Evolutionary conservation across 2,888 invertebrate genomes (phyloP), one percentile per base, ranked within the genome.

Genomic region (Chrysodeixis includens): DNA sequence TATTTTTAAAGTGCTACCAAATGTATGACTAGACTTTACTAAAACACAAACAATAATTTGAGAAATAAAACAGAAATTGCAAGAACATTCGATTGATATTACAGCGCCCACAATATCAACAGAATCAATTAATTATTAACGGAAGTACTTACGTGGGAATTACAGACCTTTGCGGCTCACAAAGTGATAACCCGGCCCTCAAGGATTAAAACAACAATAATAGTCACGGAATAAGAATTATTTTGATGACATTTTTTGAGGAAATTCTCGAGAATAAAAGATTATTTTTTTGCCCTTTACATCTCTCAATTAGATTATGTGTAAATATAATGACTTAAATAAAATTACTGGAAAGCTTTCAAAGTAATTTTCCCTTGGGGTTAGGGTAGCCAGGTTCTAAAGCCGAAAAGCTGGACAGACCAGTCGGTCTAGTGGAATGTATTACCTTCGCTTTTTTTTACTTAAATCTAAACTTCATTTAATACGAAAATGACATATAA

Each of bases 151-250:
- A n/a, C n/a, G n/a, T n/a, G n/a, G n/a, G n/a, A 78, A 53, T 66
- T 71, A 66, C 10, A 63, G 56, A 26, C 68, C 71, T 82, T 74
- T 66, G 61, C 60, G 73, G 16, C 51, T 40, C n/a, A 70, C 75
- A 83, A 81, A 83, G 79, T 71, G 82, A 69, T 63, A 44, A 66
- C 40, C 54, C 56, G 57, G 60, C 62, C 71, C 69, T 62, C 44
- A 59, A 74, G 75, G 81, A 74, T 77, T 83, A 77, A 80, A 77
- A 78, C 59, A 80, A 80, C 82, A 83, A 83, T 83, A 82, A 82
- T 66, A 77, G 60, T 53, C 55, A 44, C 35, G 55, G 56, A 74
- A 71, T 62, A 65, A 74, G 66, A 56, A 59, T 66, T 77, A 80
- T 78, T 83, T 71, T 66, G 73, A 78, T 78, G 63, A 73, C 78